Conservation (phyloP, 1,140 invertebrate genomes). For the Pectinophora gossypiella region DNA sequence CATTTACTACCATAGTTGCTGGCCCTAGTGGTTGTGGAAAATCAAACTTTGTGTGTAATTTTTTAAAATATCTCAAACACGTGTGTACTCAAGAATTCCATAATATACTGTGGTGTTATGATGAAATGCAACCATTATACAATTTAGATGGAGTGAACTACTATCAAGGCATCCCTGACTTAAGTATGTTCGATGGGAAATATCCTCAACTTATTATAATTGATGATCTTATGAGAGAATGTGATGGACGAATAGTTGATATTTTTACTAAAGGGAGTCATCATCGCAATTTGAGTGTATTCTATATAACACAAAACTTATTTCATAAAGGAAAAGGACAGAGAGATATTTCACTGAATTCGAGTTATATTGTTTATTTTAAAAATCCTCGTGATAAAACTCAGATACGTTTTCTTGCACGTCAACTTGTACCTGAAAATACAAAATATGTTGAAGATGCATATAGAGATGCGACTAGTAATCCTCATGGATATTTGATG, state of each 20-base stretch:
- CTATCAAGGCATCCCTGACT: slow-evolving; percentile 34
- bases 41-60: slow-evolving; percentile 34
- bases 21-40: slow-evolving; percentile 29
- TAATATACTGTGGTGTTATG: slow-evolving; percentile 31
- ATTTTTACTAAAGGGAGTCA: slow-evolving; percentile 63
- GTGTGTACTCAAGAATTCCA: slow-evolving; percentile 19
- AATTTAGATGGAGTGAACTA: slow-evolving; percentile 27
- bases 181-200: slow-evolving; percentile 36
- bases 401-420: slow-evolving; percentile 46
- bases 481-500: slow-evolving; percentile 45
- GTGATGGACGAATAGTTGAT: slow-evolving; percentile 41
- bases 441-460: slow-evolving; percentile 49
- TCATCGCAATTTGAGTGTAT: slow-evolving; percentile 52
- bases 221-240: slow-evolving; percentile 60
- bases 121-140: slow-evolving; percentile 41
- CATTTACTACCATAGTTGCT: slow-evolving; percentile 31
- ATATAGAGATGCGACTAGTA: slow-evolving; percentile 46
- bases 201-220: slow-evolving; percentile 37
- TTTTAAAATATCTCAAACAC: slow-evolving; percentile 21
- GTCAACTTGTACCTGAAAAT: slow-evolving; percentile 38
- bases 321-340: slow-evolving; percentile 56
- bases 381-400: slow-evolving; percentile 60
- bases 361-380: slow-evolving; percentile 52
- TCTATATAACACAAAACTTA: slow-evolving; percentile 62
- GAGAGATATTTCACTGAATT: slow-evolving; percentile 49